Conservation (phyloP, 2,113 vertebrate species). For the Xenopus tropicalis region UCB_Xtro_10.0 CM004447.2:161822001-161822500, state of each 20-base stretch:
- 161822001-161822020: slow-evolving; percentile 4
- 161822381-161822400: slow-evolving; percentile 72
- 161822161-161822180: too few species aligned
- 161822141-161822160: too few species aligned
- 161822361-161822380: slow-evolving; percentile 72
- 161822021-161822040: too few species aligned
- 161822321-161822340: slow-evolving; percentile 61
- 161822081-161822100: too few species aligned
- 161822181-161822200: too few species aligned
- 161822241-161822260: neutral
- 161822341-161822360: slow-evolving; percentile 76
- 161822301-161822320: slow-evolving; percentile 8
- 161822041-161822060: too few species aligned
- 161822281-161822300: neutral
- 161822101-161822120: neutral
- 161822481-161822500: too few species aligned
- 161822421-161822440: slow-evolving; percentile 79
- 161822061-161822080: neutral
- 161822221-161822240: too few species aligned
- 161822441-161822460: slow-evolving; percentile 89
- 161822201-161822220: neutral
- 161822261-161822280: too few species aligned
- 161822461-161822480: slow-evolving; percentile 60
- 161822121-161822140: too few species aligned
- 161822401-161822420: slow-evolving; percentile 86